These are phyloP conservation scores for Dryobota labecula DNA, from an alignment of 2,888 invertebrate species.

Conservation along the genomic window DNA sequence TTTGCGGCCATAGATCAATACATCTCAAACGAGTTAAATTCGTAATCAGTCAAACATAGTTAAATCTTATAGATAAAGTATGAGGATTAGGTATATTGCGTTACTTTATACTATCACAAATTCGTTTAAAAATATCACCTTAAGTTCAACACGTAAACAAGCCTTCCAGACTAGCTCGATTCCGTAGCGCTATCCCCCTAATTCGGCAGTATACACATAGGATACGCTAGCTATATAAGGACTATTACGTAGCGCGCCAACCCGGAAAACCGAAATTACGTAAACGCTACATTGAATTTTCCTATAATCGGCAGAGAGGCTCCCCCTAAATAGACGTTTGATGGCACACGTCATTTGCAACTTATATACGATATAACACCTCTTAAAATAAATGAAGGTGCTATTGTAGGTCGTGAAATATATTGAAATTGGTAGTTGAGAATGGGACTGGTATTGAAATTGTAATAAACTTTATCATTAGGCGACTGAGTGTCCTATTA, in stretches of 20 bases:
- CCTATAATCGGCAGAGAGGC: conserved; percentile 78
- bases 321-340: conserved; percentile 46
- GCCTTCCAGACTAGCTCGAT: conserved; percentile 14
- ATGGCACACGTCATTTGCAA: conserved; percentile 47
- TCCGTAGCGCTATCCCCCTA: conserved; percentile 20
- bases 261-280: conserved; percentile 89
- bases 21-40: background rate
- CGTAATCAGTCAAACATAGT: background rate
- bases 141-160: conserved; percentile 8
- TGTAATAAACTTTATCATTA: conserved; percentile 27
- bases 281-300: conserved; percentile 87
- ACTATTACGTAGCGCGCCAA: conserved; percentile 83
- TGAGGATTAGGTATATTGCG: no score
- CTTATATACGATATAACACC: conserved; percentile 36
- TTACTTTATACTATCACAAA: background rate
- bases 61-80: background rate
- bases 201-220: conserved; percentile 36
- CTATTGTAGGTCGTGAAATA: conserved; percentile 12
- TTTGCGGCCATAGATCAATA: background rate
- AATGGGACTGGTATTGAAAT: conserved; percentile 17
- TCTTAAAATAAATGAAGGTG: conserved; percentile 29
- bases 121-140: background rate
- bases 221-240: conserved; percentile 61
- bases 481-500: conserved; percentile 10
- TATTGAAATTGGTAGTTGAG: conserved; percentile 19